Conservation (phyloP, 2,888 invertebrate genomes). For the Agelastica alni region DNA sequence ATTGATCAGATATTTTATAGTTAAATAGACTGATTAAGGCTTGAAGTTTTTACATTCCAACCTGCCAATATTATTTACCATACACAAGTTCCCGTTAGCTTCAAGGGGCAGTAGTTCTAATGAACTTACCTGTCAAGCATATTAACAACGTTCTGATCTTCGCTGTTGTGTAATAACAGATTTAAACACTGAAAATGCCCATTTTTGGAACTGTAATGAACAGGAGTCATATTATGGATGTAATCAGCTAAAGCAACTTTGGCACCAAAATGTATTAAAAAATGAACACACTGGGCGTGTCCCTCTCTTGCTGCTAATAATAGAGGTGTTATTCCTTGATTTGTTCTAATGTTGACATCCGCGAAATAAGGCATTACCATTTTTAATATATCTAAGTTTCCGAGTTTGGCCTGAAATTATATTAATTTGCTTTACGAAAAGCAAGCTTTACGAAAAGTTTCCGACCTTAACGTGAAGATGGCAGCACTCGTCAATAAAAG, state of each 20-base stretch:
- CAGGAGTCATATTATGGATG: conserved; percentile 48
- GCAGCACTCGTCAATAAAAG: no score
- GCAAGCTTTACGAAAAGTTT: neutral
- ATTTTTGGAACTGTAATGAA: conserved; percentile 55
- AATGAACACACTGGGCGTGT: conserved; percentile 62
- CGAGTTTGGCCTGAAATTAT: conserved; percentile 58
- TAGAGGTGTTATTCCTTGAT: conserved; percentile 61
- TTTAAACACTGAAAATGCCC: conserved; percentile 62
- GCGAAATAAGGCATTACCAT: conserved; percentile 61
- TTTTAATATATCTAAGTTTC: conserved; percentile 62
- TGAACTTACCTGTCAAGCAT: conserved; percentile 51
- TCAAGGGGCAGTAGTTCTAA: neutral
- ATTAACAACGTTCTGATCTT: conserved; percentile 56
- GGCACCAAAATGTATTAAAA: conserved; percentile 62
- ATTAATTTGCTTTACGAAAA: neutral
- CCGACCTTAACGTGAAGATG: no score
- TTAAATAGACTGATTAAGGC: no score
- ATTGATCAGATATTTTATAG: no score
- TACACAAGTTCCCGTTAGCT: no score
- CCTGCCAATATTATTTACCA: no score
- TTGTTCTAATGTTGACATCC: conserved; percentile 62
- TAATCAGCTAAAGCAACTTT: conserved; percentile 59
- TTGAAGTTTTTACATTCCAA: no score
- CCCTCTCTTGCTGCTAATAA: conserved; percentile 63
- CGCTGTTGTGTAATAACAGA: conserved; percentile 59